phyloP scores from a whole-genome alignment of 1,140 invertebrate species.

The Brachionus sp. region DNA sequence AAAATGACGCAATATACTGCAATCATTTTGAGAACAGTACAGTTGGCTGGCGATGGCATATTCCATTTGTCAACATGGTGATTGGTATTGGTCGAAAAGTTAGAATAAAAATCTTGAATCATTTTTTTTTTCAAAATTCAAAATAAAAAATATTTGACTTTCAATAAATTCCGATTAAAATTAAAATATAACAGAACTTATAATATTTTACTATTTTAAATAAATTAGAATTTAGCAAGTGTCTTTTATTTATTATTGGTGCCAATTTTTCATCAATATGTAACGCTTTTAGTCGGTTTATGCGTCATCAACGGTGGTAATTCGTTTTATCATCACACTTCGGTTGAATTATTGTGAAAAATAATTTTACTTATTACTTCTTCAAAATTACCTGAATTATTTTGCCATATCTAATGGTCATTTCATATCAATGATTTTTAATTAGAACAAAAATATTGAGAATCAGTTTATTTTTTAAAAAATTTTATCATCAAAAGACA shows the following conservation, averaged over 20 bases:
- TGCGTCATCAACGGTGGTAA: neutral
- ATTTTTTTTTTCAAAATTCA: neutral
- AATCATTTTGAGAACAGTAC: neutral
- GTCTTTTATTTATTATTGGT: neutral
- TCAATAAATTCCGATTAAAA: neutral
- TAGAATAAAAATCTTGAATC: neutral
- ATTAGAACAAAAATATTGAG: too few relatives aligned
- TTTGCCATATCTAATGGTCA: neutral
- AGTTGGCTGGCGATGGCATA: constrained; percentile 1
- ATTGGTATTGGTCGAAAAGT: neutral
- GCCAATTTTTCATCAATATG: neutral
- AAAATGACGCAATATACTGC: constrained; percentile 9
- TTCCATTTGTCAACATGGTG: constrained; percentile 5
- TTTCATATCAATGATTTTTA: too few relatives aligned
- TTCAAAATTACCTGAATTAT: neutral
- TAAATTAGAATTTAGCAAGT: constrained; percentile 7
- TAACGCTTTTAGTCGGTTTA: neutral
- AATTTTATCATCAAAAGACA: too few relatives aligned
- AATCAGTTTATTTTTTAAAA: too few relatives aligned
- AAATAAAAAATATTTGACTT: neutral
- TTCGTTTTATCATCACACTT: neutral
- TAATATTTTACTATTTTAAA: neutral
- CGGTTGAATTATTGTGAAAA: neutral
- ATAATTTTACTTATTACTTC: neutral
- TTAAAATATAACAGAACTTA: neutral